phyloP scores from a whole-genome alignment of 2,888 invertebrate genomes.

The Meganola albula region DNA sequence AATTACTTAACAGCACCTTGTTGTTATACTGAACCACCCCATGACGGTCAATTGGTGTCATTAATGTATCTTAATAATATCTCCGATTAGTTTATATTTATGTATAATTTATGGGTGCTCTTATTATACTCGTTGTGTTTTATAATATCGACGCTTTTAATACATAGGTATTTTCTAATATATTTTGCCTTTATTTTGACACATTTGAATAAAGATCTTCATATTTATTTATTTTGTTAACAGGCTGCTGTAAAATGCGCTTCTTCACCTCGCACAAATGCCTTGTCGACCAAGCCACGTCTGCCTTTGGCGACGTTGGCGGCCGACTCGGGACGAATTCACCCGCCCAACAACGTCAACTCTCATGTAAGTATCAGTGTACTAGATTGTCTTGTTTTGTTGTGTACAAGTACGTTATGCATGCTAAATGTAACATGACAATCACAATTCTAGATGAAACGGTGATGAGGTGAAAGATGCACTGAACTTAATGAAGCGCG shows the following conservation, averaged over 20 bases:
- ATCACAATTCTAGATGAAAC: background rate
- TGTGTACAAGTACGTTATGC: background rate
- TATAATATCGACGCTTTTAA: too few relatives aligned
- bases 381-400: constrained; percentile 5
- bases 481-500: background rate
- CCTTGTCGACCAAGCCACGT: constrained; percentile 69
- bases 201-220: too few relatives aligned
- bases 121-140: too few relatives aligned
- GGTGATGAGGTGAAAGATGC: background rate
- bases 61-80: too few relatives aligned
- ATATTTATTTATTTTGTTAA: too few relatives aligned
- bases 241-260: constrained; percentile 75
- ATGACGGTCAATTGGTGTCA: constrained; percentile 40
- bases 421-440: background rate
- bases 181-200: too few relatives aligned
- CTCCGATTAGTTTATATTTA: too few relatives aligned
- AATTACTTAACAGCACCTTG: constrained; percentile 58
- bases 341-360: constrained; percentile 71
- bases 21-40: constrained; percentile 42
- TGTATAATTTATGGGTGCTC: too few relatives aligned
- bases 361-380: constrained; percentile 61
- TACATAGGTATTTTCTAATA: too few relatives aligned
- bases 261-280: constrained; percentile 70
- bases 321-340: constrained; percentile 61
- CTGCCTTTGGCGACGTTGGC: constrained; percentile 63